A percentile compares a stretch with the other conserved stretches of the same genome.
Conservation (phyloP, 2,888 invertebrate species). For the Sminthurinus aureus region DNA sequence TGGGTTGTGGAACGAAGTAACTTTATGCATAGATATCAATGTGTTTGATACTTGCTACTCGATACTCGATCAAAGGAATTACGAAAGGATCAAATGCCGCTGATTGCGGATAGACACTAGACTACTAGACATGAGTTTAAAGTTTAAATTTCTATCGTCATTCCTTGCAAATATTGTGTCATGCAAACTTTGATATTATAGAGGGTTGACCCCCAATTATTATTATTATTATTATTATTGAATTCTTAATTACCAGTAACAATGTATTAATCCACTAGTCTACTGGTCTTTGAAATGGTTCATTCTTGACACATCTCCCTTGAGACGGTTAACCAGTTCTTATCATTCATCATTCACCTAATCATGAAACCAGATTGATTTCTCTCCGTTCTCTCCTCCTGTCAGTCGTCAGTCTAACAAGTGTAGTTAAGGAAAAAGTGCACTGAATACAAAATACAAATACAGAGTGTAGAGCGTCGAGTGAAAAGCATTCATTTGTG, state of each 20-base stretch:
- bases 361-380: background rate
- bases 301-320: background rate
- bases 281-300: no score
- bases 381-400: slow-evolving; percentile 1
- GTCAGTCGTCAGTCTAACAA: background rate
- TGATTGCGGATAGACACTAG: background rate
- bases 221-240: no score
- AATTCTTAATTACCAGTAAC: no score
- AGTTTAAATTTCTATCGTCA: background rate
- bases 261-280: no score
- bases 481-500: no score
- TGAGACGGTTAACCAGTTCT: slow-evolving; percentile 6
- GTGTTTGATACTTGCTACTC: background rate
- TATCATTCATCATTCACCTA: background rate
- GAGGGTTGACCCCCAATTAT: no score
- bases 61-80: slow-evolving; percentile 10
- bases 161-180: no score
- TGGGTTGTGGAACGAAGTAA: no score
- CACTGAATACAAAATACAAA: background rate
- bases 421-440: background rate
- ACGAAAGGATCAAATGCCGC: background rate
- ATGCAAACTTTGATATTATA: no score
- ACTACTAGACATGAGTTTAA: no score
- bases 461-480: no score
- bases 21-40: no score